Base-by-base conservation (phyloP, 2,797 vertebrate species). In the Sebastes kiyomatsui region DNA sequence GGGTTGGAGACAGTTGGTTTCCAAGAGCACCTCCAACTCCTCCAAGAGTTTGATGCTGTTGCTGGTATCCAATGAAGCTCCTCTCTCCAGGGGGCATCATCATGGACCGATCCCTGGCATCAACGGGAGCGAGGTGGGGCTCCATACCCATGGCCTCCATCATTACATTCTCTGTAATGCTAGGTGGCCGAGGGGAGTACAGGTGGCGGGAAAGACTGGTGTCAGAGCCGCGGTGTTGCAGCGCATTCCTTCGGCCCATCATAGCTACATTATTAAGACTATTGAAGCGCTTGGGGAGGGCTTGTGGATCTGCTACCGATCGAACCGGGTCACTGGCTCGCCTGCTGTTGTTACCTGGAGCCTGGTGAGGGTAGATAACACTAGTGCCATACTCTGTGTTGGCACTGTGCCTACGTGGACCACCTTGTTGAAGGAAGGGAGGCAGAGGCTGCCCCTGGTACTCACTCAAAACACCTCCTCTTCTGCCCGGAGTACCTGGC, bases 91-190 rank as follows among this genome's bases (percentile, higher is more conserved):
- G 82, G 35, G 91, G 83, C 76, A 96, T 90, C 88, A 96, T 95
- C 85, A 94, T 85, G 60, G 92, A 86, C 6, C 93, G 95, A 25
- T 95, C 94, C 73, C 95, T 92, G 67, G 88, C 64, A 20, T 96
- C 93, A 59, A 83, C 56, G 7, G 93, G 84, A 20, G 84, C 74
- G 9, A 95, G 87, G 6, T 95, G 93, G 5, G 94, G 58, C 88
- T 97, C 88, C 94, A 92, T 95, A 13, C 95, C 95, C 85, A 96
- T 88, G 1, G 95, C 94, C 86, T 99, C 98, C 97, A 99, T 93
- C 90, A 98, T 95, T 6, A 98, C 96, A 2, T 99, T 98, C 90
- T 99, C 99, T 0, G 95, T 97, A 82, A 99, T 99, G 92, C 97
- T 98, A 7, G 97, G 97, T 0, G 99, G 97, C 0, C 96, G 96